phyloP scores from a whole-genome alignment of 2,797 vertebrate species.

The Arrhamphus sclerolepis region DNA sequence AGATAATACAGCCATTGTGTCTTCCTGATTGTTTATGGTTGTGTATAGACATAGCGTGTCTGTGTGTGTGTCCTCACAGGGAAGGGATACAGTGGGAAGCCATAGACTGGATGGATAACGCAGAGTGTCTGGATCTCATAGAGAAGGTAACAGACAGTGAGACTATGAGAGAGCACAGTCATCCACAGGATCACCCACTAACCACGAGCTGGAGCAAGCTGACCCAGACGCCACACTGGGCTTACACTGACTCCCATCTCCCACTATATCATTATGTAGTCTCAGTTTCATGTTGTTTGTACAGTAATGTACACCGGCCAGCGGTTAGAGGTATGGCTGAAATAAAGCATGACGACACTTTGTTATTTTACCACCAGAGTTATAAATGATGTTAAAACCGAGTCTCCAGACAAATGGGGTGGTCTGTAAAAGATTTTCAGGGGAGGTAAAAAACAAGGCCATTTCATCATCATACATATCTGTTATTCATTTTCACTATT shows the following conservation, averaged over 20 bases:
- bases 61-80: constrained; percentile 75
- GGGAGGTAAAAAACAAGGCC: constrained; percentile 7
- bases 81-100: constrained; percentile 93
- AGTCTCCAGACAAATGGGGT: constrained; percentile 25
- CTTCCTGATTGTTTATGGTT: constrained; percentile 55
- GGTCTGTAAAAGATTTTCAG: constrained; percentile 12
- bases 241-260: constrained; percentile 59
- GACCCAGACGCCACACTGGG: constrained; percentile 61
- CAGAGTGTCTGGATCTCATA: constrained; percentile 91
- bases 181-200: constrained; percentile 48
- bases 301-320: constrained; percentile 63
- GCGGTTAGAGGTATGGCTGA: constrained; percentile 42
- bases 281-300: constrained; percentile 64
- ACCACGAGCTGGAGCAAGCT: constrained; percentile 52
- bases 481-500: constrained; percentile 9
- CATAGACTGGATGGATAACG: constrained; percentile 97
- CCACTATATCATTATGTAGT: constrained; percentile 64
- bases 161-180: constrained; percentile 38
- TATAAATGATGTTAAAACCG: constrained; percentile 30
- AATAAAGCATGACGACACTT: constrained; percentile 44
- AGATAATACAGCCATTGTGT: constrained; percentile 75
- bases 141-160: constrained; percentile 83
- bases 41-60: constrained; percentile 48
- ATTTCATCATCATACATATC: constrained; percentile 1
- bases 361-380: constrained; percentile 52